Percentiles rank a stretch among this genome's conserved stretches.
phyloP scores from a whole-genome alignment of 2,888 invertebrate species.

The Ochropacha duplaris region DNA sequence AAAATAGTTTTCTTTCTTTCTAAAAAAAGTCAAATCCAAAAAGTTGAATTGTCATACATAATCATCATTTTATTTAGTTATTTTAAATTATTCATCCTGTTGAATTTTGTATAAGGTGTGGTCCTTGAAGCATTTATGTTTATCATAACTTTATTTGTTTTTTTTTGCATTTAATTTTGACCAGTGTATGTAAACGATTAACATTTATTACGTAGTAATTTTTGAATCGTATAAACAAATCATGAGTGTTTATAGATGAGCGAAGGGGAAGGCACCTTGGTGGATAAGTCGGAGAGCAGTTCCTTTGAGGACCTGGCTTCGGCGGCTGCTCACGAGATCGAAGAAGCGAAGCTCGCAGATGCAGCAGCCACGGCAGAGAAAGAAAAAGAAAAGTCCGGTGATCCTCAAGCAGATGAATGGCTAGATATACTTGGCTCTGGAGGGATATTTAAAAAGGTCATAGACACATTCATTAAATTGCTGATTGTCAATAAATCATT shows the following conservation, averaged over 20 bases:
- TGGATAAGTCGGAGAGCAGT: constrained; percentile 85
- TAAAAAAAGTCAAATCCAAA: constrained; percentile 50
- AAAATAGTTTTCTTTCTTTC: constrained; percentile 11
- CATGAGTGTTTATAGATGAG: constrained; percentile 71
- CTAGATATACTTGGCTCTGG: constrained; percentile 92
- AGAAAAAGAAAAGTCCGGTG: constrained; percentile 54
- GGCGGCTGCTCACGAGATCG: constrained; percentile 81
- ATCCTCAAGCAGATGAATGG: constrained; percentile 81
- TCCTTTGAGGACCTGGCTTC: constrained; percentile 86
- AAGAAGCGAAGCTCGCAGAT: constrained; percentile 72
- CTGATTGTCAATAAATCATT: too few relatives aligned
- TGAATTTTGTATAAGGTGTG: constrained; percentile 36
- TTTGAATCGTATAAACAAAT: constrained; percentile 39
- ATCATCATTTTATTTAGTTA: constrained; percentile 28
- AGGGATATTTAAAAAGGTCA: constrained; percentile 84
- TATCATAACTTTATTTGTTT: constrained; percentile 5
- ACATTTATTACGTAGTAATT: constrained; percentile 53
- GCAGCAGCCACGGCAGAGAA: constrained; percentile 59
- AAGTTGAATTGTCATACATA: constrained; percentile 67
- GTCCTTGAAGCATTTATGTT: neutral
- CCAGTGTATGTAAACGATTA: constrained; percentile 31
- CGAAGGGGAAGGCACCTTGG: constrained; percentile 67
- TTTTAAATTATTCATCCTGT: constrained; percentile 8
- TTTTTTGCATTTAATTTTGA: constrained; percentile 13
- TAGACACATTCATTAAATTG: too few relatives aligned